Evolutionary conservation across 2,888 invertebrate species (phyloP).

Genomic region (Meiosimyza decipiens): DNA sequence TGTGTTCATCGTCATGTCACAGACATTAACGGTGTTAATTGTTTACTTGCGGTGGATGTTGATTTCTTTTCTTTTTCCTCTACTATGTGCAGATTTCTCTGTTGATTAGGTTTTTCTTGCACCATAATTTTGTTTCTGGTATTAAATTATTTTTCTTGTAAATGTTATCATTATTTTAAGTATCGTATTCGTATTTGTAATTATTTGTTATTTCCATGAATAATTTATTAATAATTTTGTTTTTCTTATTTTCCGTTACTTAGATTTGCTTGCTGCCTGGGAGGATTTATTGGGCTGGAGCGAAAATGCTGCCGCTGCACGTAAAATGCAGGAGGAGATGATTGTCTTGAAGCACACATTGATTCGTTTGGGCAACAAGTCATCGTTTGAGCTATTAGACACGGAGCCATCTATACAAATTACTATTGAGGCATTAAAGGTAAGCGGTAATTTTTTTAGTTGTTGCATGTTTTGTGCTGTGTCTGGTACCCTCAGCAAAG

Average conservation of each 20-base stretch:
- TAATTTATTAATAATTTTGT: neutral
- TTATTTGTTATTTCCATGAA: neutral
- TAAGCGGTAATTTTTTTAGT: conserved; percentile 42
- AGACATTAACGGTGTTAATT: conserved; percentile 22
- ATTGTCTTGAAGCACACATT: conserved; percentile 63
- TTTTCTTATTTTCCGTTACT: conserved; percentile 26
- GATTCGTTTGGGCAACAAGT: conserved; percentile 63
- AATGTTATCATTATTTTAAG: neutral
- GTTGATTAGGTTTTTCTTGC: too few relatives aligned
- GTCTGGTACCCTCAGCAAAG: neutral
- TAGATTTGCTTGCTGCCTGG: conserved; percentile 67
- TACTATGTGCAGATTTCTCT: neutral
- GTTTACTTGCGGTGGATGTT: conserved; percentile 8
- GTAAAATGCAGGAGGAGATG: conserved; percentile 67
- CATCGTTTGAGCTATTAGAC: conserved; percentile 62
- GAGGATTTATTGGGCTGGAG: conserved; percentile 67
- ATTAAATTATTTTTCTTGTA: neutral
- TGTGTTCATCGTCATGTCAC: conserved; percentile 15
- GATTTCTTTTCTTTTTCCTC: conserved; percentile 7
- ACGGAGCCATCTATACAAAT: conserved; percentile 66
- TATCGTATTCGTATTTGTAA: neutral
- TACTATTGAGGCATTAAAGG: conserved; percentile 66
- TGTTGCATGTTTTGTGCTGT: too few relatives aligned
- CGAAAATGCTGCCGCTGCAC: conserved; percentile 66
- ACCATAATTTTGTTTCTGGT: neutral